These are phyloP conservation scores for Nasonia vitripennis DNA, from an alignment of 1,140 invertebrate genomes.

Conservation along the genomic window DNA sequence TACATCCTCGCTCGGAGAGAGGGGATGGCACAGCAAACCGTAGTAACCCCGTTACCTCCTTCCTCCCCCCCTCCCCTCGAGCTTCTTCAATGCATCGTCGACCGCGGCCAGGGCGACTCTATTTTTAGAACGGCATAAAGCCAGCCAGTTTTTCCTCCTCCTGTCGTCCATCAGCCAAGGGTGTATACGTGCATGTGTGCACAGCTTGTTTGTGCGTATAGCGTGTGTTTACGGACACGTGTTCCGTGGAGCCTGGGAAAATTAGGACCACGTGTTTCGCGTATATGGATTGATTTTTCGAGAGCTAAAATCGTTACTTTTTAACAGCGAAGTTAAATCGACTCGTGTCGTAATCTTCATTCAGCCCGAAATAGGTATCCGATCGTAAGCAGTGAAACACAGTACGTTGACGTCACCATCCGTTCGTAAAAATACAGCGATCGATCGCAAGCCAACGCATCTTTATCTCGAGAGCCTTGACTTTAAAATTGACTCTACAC, in stretches of 20 bases:
- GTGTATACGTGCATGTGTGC: too few relatives aligned
- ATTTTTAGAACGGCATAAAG: constrained; percentile 66
- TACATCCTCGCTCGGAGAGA: background rate
- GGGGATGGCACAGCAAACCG: constrained; percentile 47
- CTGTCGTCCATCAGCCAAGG: background rate
- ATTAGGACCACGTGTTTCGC: background rate
- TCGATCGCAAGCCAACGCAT: background rate
- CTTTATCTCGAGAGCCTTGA: background rate
- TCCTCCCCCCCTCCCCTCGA: constrained; percentile 59
- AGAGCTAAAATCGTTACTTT: too few relatives aligned
- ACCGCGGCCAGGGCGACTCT: constrained; percentile 59
- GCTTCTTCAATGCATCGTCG: constrained; percentile 34
- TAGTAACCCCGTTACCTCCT: constrained; percentile 63
- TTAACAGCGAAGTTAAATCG: background rate
- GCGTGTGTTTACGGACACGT: background rate
- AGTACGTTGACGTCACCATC: background rate
- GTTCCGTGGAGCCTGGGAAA: background rate
- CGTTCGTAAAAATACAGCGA: background rate
- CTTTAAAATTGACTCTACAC: background rate
- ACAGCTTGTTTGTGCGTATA: background rate
- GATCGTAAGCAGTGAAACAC: background rate
- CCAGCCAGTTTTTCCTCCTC: background rate
- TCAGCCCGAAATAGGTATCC: background rate
- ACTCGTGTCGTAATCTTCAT: background rate
- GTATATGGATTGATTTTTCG: background rate